Base-by-base conservation (phyloP, 2,888 invertebrate genomes). In the Nomada hirtipes region DNA sequence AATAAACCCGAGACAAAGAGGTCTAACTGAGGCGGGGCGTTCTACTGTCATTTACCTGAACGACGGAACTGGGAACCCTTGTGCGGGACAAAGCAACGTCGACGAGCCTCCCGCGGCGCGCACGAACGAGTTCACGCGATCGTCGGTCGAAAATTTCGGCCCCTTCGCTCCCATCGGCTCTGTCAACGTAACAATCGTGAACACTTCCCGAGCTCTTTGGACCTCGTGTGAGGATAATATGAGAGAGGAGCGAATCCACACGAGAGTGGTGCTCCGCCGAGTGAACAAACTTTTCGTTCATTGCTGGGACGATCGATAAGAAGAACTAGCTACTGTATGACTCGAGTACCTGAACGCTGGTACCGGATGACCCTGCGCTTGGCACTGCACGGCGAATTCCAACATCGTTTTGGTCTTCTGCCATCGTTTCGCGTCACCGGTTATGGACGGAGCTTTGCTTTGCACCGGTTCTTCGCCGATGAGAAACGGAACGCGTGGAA, bases 311-410 rank as follows among this genome's bases (percentile, higher is more conserved):
- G 77, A 81, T 81, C 84, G 73, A 86, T 81, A 80, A 75, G n/a
- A 42, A 10, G 50, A 20, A 50, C 29, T 36, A 50, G 4, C 36
- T 53, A 55, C 36, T 23, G 52, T 47, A 20, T 36, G 61, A 53
- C 53, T 71, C 63, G 65, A 68, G 71, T 96, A 96, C 96, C 96
- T 96, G 95, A 96, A 96, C 91, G 95, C 94, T 84, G 96, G 96
- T 91, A 96, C 94, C 85, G 97, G 96, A 92, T 95, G 96, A 89
- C 95, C 96, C 94, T 97, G 97, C 67, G 96, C 96, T 93, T 96
- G 96, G 93, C 97, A 97, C 89, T 96, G 95, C 91, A 97, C 94
- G 88, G 95, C 95, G 92, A 96, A 96, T 92, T 94, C 90, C 78
- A 79, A 82, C 70, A 84, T 87, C 42, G 80, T 83, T 88, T 89